phyloP scores from a whole-genome alignment of 2,888 invertebrate genomes.

The Chloroclysta siterata region DNA sequence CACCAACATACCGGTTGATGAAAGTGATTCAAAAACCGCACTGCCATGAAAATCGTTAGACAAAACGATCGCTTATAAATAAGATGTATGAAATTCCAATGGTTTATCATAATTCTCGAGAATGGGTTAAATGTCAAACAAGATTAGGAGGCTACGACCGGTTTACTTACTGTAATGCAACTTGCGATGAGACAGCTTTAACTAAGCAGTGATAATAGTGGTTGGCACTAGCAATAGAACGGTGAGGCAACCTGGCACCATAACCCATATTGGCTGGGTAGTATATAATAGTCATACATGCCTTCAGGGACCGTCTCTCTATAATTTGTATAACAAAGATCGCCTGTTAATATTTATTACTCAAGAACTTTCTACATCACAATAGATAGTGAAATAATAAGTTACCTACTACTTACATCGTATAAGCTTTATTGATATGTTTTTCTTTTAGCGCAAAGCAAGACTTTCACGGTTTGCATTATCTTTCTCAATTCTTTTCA shows the following conservation, averaged over 20 bases:
- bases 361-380: background rate
- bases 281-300: constrained; percentile 9
- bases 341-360: background rate
- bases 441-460: too few relatives aligned
- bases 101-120: constrained; percentile 21
- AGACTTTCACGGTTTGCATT: too few relatives aligned
- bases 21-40: background rate
- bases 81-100: constrained; percentile 9
- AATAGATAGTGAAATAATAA: background rate
- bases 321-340: constrained; percentile 16
- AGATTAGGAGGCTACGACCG: constrained; percentile 28
- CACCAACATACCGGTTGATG: background rate
- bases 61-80: background rate
- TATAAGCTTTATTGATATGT: background rate
- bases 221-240: constrained; percentile 28
- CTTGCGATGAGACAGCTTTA: constrained; percentile 14
- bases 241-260: constrained; percentile 18
- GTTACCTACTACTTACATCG: background rate
- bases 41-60: too few relatives aligned
- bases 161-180: constrained; percentile 27
- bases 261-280: constrained; percentile 23
- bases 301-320: constrained; percentile 12
- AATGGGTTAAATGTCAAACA: constrained; percentile 28
- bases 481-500: too few relatives aligned
- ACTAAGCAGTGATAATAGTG: constrained; percentile 21